Conservation (phyloP, 1,140 invertebrate genomes). For the Aradophagus sp. region DNA sequence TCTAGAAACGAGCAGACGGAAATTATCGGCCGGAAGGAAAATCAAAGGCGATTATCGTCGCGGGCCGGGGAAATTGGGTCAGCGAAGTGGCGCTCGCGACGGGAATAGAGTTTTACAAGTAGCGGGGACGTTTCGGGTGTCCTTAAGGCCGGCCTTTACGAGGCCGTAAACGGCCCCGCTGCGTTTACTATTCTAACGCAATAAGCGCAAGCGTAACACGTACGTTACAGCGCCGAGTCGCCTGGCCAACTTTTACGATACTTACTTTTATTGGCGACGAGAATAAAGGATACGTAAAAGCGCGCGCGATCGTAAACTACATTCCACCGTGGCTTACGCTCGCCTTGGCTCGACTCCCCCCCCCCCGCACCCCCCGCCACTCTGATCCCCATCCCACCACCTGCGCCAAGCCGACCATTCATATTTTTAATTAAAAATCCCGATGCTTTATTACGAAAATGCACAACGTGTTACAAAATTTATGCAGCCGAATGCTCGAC, state of each 20-base stretch:
- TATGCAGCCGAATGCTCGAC: constrained; percentile 40
- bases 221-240: constrained; percentile 24
- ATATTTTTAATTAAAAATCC: constrained; percentile 55
- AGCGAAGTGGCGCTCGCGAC: constrained; percentile 2
- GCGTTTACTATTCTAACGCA: constrained; percentile 41
- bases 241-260: constrained; percentile 40
- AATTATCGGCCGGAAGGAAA: too few species aligned
- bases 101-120: constrained; percentile 23
- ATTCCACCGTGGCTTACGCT: too few species aligned
- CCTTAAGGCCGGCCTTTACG: constrained; percentile 38
- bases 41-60: too few species aligned
- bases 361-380: too few species aligned
- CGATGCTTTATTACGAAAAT: constrained; percentile 46
- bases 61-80: too few species aligned
- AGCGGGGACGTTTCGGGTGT: constrained; percentile 20
- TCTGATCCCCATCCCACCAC: too few species aligned
- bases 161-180: constrained; percentile 6
- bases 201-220: constrained; percentile 41
- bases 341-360: too few species aligned
- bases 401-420: constrained; percentile 7
- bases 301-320: constrained; percentile 31
- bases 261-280: constrained; percentile 46
- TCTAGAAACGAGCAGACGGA: too few species aligned
- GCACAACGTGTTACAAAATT: constrained; percentile 48
- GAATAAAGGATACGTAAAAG: constrained; percentile 42